A percentile compares a stretch with the other conserved stretches of the same genome.
Evolutionary conservation across 2,113 vertebrate species (phyloP).

Genomic region (Nothocercus julius): DNA sequence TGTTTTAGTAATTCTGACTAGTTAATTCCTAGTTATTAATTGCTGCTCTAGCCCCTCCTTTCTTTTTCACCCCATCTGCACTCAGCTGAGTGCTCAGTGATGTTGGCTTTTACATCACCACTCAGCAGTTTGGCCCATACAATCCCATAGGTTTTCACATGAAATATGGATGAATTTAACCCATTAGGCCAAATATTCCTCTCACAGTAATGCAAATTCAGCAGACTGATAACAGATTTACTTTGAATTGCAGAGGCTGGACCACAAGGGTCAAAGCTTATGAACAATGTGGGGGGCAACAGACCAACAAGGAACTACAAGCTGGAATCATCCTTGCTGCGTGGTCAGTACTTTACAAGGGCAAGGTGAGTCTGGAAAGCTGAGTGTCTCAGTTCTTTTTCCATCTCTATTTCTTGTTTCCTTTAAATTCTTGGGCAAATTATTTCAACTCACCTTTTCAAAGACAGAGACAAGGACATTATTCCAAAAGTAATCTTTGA

Average conservation of each 20-base stretch:
- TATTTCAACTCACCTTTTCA: background rate
- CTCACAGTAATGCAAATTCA: background rate
- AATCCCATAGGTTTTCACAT: background rate
- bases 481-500: background rate
- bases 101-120: background rate
- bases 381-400: background rate
- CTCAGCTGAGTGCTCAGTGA: background rate
- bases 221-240: background rate
- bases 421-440: background rate
- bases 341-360: background rate
- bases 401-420: background rate
- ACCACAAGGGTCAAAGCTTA: background rate
- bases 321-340: background rate
- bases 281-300: background rate
- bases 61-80: background rate
- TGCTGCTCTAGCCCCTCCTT: background rate
- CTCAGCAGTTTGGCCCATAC: background rate
- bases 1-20: background rate
- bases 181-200: background rate
- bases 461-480: background rate
- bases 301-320: background rate
- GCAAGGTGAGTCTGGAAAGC: accelerated
- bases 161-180: background rate
- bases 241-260: background rate
- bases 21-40: background rate